phyloP scores from a whole-genome alignment of 2,113 vertebrate genomes.

The Rhea pennata region DNA sequence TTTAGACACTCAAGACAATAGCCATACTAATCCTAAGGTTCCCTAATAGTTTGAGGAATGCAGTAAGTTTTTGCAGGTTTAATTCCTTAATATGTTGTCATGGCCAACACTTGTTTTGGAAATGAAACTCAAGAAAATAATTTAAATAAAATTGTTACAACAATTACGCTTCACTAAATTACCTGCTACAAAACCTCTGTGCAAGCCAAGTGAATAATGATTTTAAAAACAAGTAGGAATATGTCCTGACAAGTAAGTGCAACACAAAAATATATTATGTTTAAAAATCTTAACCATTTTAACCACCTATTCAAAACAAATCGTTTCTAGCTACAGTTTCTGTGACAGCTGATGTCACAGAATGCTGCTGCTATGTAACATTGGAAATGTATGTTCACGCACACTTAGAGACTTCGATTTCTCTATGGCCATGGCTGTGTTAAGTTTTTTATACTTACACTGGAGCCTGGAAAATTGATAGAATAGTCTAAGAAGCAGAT shows the following conservation, averaged over 20 bases:
- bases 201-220: neutral
- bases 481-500: neutral
- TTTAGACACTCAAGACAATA: conserved; percentile 17
- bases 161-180: neutral
- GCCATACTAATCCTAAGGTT: conserved; percentile 9
- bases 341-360: neutral
- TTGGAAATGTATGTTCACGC: neutral
- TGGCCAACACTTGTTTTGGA: conserved; percentile 7
- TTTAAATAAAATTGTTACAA: neutral
- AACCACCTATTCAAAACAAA: neutral
- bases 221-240: neutral
- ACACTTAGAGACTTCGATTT: neutral
- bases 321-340: neutral
- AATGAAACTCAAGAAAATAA: neutral
- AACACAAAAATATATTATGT: neutral
- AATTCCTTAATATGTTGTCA: neutral
- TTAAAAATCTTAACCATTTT: neutral
- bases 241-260: neutral
- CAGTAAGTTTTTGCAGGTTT: conserved; percentile 14
- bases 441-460: neutral
- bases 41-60: conserved; percentile 51
- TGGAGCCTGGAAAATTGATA: neutral
- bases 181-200: neutral
- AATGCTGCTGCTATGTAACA: neutral
- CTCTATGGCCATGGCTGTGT: neutral